Evolutionary conservation across 1,140 invertebrate genomes (phyloP).

Genomic region (Zaprionus gabonicus): DNA sequence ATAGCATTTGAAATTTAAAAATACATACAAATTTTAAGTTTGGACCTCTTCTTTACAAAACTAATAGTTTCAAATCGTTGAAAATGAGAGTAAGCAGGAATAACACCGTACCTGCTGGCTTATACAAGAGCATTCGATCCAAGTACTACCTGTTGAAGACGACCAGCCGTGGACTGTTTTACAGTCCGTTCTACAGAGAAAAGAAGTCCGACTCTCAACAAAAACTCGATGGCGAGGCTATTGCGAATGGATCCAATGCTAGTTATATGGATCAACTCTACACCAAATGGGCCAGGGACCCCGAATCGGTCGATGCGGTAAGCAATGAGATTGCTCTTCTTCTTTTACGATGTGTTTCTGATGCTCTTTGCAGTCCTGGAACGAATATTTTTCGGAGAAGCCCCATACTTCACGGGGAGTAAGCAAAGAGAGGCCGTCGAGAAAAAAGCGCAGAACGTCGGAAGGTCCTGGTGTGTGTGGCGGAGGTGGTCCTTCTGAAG

Average conservation of each 20-base stretch:
- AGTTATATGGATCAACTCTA: slow-evolving; percentile 43
- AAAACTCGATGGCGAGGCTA: slow-evolving; percentile 7
- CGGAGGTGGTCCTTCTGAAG: neutral
- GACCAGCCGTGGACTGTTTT: neutral
- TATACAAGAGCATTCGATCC: neutral
- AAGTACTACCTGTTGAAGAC: neutral
- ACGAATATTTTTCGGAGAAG: slow-evolving; percentile 55
- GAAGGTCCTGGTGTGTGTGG: neutral
- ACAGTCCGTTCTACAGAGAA: neutral
- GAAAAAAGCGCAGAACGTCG: neutral
- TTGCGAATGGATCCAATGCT: slow-evolving; percentile 40
- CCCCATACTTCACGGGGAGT: neutral
- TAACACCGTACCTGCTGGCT: neutral
- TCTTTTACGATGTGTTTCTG: neutral
- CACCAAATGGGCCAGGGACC: slow-evolving; percentile 34
- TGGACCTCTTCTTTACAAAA: neutral
- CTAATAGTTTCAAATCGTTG: neutral
- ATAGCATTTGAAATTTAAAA: neutral
- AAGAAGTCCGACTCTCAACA: neutral
- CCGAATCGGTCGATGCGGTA: slow-evolving; percentile 46
- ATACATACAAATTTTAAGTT: neutral
- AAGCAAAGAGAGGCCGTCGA: neutral
- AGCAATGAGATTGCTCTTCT: neutral
- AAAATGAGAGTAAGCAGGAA: slow-evolving; percentile 8
- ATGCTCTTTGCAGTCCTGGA: slow-evolving; percentile 46